Evolutionary conservation across 2,797 vertebrate species (phyloP).

Genomic region (Sebastes kiyomatsui): DNA sequence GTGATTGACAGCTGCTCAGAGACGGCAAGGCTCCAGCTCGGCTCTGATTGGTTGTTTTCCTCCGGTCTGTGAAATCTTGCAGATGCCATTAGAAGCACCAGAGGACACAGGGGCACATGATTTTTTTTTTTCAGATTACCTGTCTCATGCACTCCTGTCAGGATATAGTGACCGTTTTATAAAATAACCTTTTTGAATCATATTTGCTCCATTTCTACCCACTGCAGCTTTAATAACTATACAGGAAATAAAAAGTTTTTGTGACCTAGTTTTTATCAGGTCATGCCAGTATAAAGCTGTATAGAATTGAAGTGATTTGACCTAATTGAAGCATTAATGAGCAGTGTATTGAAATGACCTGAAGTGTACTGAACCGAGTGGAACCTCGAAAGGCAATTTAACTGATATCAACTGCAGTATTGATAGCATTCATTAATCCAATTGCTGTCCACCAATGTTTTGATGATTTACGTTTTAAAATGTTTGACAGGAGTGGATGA

Average conservation of each 20-base stretch:
- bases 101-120: too few species aligned
- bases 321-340: background rate
- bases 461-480: background rate
- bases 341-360: background rate
- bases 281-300: background rate
- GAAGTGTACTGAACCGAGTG: background rate
- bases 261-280: background rate
- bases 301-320: background rate
- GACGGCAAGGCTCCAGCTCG: too few species aligned
- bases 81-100: too few species aligned
- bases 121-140: too few species aligned
- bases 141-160: too few species aligned
- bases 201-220: too few species aligned
- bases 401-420: background rate
- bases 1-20: too few species aligned
- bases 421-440: background rate
- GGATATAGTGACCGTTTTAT: too few species aligned
- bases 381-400: background rate
- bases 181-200: too few species aligned
- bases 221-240: background rate
- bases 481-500: constrained; percentile 79
- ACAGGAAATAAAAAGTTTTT: background rate
- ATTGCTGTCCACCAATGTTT: background rate
- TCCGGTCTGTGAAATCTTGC: too few species aligned
- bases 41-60: too few species aligned